These are phyloP conservation scores for Gymnogyps californianus DNA, from an alignment of 2,113 vertebrate species.

Conservation along the genomic window DNA sequence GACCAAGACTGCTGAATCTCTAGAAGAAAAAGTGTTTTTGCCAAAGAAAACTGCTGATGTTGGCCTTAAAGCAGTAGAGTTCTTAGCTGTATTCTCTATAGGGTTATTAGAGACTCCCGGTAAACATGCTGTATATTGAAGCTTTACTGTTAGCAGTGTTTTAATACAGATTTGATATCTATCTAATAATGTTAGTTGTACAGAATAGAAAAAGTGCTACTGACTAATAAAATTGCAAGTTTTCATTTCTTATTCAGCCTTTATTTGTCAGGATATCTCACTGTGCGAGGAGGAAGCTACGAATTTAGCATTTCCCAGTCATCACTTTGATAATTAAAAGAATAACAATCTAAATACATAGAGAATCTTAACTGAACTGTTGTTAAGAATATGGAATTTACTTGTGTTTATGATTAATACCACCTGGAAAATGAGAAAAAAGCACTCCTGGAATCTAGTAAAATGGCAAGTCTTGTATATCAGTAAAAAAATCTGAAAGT, in stretches of 20 bases:
- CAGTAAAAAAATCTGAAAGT: background rate
- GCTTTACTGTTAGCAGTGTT: background rate
- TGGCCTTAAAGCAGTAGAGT: background rate
- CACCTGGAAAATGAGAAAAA: slow-evolving; percentile 2
- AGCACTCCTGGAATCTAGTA: background rate
- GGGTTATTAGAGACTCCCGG: background rate
- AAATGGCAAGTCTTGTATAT: background rate
- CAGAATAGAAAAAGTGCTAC: background rate
- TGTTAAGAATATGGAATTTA: background rate
- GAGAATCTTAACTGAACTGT: background rate
- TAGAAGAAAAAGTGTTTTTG: background rate
- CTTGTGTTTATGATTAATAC: background rate
- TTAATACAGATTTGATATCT: background rate
- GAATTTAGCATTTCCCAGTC: background rate
- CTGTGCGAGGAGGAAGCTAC: background rate
- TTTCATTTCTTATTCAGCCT: background rate
- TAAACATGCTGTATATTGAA: background rate
- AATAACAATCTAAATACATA: background rate
- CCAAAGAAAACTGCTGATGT: slow-evolving; percentile 17
- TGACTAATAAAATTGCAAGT: background rate
- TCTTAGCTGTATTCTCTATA: background rate
- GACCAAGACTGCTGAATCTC: background rate
- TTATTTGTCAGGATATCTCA: background rate
- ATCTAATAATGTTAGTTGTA: background rate
- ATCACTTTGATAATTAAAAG: background rate